Evolutionary conservation across 2,888 invertebrate genomes (phyloP), one percentile per base, ranked within the genome.

Genomic region (Leuctra nigra): DNA sequence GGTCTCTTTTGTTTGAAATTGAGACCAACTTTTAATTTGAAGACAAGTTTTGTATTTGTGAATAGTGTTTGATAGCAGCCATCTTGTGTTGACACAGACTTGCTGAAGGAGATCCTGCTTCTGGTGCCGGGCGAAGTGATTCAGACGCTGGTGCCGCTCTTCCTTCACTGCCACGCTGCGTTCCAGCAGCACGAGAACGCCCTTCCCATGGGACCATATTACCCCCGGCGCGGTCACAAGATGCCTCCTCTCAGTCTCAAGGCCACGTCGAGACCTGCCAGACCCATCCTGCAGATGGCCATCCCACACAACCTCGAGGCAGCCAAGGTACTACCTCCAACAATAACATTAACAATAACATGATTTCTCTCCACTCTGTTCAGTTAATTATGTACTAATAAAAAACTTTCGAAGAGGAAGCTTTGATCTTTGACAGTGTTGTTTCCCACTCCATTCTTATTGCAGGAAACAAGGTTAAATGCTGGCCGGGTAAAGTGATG

Each of bases 261-360:
- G 54, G 78, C 84, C 36, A 70, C 66, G 44, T 81, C 86, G 1
- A 74, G 89, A 53, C 89, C 89, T 4, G 81, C 86, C 0, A 72
- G 85, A 53, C 89, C 90, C 0, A 87, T 89, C 84, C 85, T 88
- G 54, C 91, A 87, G 73, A 91, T 90, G 89, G 84, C 84, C 62
- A 83, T 91, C 62, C 86, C 89, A 18, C 82, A 86, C 63, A 83
- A 82, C 59, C 72, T 90, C 39, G 85, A 86, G 67, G 78, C 81
- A 47, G 74, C 79, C 22, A 82, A 83, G 73, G 82, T 82, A 66
- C 68, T 29, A 29, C 29, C 29, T 6, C n/a, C n/a, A n/a, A n/a
- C n/a, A n/a, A n/a, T n/a, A n/a, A n/a, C n/a, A n/a, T n/a, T n/a
- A n/a, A n/a, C n/a, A n/a, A n/a, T n/a, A n/a, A n/a, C n/a, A n/a